Conservation (phyloP, 2,113 vertebrate genomes). For the Terrapene triunguis region DNA sequence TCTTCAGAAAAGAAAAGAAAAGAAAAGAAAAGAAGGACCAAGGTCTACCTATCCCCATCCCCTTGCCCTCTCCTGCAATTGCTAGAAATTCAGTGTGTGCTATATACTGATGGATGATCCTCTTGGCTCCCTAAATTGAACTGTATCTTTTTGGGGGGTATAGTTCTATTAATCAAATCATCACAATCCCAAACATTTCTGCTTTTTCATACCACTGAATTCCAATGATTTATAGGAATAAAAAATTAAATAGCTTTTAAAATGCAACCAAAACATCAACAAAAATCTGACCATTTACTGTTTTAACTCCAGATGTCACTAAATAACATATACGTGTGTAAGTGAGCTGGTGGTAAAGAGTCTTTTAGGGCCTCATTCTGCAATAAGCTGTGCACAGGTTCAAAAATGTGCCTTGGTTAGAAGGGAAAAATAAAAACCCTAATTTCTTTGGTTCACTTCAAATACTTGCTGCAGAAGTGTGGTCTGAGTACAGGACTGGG, state of each 20-base stretch:
- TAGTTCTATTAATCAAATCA: not conserved
- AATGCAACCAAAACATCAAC: not conserved
- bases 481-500: not conserved
- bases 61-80: not conserved
- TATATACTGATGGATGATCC: not conserved
- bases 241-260: not conserved
- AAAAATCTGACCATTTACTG: not conserved
- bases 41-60: not conserved
- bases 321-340: not conserved
- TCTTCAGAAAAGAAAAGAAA: not conserved
- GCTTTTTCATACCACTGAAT: not conserved
- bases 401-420: not conserved
- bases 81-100: not conserved
- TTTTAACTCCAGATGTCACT: not conserved
- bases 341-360: rapidly evolving
- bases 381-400: not conserved
- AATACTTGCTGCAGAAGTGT: not conserved
- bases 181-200: not conserved
- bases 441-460: not conserved
- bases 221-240: not conserved
- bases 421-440: not conserved
- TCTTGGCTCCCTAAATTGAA: not conserved
- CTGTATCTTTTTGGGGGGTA: not conserved
- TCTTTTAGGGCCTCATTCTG: not conserved
- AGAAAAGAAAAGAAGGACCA: not conserved